Conservation (phyloP, 37 sponge, comb jelly and placozoan genomes). For the Axinella damicornis region DNA sequence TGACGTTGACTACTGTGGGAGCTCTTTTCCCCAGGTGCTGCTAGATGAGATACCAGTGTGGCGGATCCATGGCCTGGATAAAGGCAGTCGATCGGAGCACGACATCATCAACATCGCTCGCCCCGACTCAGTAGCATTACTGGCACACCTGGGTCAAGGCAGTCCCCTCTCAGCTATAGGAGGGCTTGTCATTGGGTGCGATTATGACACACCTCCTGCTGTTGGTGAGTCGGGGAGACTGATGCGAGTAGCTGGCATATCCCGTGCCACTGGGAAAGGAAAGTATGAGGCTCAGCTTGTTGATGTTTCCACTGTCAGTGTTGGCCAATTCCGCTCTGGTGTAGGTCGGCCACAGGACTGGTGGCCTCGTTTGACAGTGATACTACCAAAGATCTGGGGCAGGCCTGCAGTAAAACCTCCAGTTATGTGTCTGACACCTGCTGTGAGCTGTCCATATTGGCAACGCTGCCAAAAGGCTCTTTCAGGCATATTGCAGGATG, state of each 20-base stretch:
- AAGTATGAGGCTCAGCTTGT: slow-evolving; percentile 25
- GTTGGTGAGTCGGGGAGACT: slow-evolving; percentile 19
- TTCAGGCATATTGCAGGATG: background rate
- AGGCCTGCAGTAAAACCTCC: slow-evolving; percentile 3
- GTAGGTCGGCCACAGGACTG: slow-evolving; percentile 3
- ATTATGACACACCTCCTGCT: slow-evolving; percentile 5
- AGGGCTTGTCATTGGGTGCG: slow-evolving; percentile 37
- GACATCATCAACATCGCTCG: slow-evolving; percentile 23
- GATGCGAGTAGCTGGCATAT: slow-evolving; percentile 26
- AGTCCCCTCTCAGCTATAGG: slow-evolving; percentile 18
- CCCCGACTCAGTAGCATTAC: slow-evolving; percentile 26
- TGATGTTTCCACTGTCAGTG: slow-evolving; percentile 42
- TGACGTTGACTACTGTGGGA: slow-evolving; percentile 1
- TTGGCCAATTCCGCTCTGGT: slow-evolving; percentile 20
- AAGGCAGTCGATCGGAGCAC: background rate
- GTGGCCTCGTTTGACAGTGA: slow-evolving; percentile 34
- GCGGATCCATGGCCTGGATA: slow-evolving; percentile 22
- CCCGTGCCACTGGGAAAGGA: slow-evolving; percentile 1
- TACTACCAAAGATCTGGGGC: slow-evolving; percentile 38
- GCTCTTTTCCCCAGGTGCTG: slow-evolving; percentile 17
- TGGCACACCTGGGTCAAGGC: slow-evolving; percentile 17
- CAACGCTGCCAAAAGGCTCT: slow-evolving; percentile 30
- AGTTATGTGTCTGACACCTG: background rate
- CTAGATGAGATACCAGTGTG: slow-evolving; percentile 19
- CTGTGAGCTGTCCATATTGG: slow-evolving; percentile 17